Percentiles rank a stretch among this genome's conserved stretches.
Conservation (phyloP, 2,797 vertebrate genomes). For the Morus bassanus region DNA sequence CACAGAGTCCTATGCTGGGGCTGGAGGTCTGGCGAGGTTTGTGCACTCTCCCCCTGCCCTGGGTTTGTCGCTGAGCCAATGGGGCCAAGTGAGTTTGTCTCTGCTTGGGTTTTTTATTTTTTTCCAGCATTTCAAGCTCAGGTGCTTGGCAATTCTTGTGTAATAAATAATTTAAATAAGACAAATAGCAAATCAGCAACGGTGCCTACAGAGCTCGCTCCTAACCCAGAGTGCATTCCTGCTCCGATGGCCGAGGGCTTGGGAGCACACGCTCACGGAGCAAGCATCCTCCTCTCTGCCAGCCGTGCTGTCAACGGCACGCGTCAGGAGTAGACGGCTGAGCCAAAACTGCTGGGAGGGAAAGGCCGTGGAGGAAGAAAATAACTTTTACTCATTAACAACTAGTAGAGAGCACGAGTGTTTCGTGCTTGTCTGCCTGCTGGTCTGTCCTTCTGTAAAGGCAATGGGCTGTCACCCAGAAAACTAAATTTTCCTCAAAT, state of each 20-base stretch:
- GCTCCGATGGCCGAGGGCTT: not conserved
- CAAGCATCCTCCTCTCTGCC: not conserved
- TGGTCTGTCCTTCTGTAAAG: not conserved
- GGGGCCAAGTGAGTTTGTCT: not conserved
- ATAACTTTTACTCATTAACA: not conserved
- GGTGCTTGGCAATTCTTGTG: not conserved
- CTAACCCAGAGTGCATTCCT: not conserved
- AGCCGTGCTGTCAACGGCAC: not conserved
- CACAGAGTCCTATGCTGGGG: not conserved
- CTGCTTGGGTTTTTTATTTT: not conserved
- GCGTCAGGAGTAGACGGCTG: not conserved
- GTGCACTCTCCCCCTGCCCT: no score
- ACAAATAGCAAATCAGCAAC: not conserved
- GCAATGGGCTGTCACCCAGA: not conserved
- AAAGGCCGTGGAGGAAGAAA: not conserved
- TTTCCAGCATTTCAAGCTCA: not conserved
- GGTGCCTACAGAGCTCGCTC: not conserved
- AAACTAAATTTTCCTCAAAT: not conserved
- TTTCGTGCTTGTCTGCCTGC: not conserved
- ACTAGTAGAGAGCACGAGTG: not conserved
- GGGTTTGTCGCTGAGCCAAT: not conserved
- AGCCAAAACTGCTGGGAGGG: not conserved
- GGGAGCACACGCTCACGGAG: accelerated
- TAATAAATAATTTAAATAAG: not conserved
- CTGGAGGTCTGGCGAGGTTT: not conserved